A percentile compares a stretch with the other conserved stretches of the same genome.
These are phyloP conservation scores for Hippasteria phrygiana DNA, from an alignment of 53 echinoderm and acorn worm species.

Conservation along the genomic window DNA sequence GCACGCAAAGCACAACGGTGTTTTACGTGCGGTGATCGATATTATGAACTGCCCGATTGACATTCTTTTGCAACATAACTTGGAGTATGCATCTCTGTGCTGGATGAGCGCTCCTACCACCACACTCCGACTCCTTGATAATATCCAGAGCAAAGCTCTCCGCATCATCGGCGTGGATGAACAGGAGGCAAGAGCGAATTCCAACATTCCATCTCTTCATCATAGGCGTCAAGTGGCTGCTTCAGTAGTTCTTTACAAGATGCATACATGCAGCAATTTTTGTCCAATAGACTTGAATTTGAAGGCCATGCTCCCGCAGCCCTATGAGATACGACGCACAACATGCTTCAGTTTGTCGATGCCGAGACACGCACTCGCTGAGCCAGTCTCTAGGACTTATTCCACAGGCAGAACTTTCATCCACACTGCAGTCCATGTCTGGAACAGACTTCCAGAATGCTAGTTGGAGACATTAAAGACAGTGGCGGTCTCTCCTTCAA, in stretches of 20 bases:
- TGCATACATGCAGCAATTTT: conserved; percentile 59
- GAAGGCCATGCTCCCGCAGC: conserved; percentile 23
- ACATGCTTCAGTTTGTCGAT: conserved; percentile 36
- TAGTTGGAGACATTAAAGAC: conserved; percentile 22
- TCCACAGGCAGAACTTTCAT: conserved; percentile 58
- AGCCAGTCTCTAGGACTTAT: conserved; percentile 41
- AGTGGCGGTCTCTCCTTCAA: conserved; percentile 32
- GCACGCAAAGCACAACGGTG: too few species aligned
- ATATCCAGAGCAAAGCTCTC: conserved; percentile 66
- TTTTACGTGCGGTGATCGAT: too few species aligned
- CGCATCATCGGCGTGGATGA: conserved; percentile 51
- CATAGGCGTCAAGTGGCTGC: conserved; percentile 61
- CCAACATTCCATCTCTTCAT: conserved; percentile 50
- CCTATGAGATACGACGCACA: conserved; percentile 22
- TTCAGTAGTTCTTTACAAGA: conserved; percentile 63
- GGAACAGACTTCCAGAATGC: conserved; percentile 57
- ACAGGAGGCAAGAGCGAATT: neutral
- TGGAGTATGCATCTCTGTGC: conserved; percentile 67
- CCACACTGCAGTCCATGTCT: conserved; percentile 48
- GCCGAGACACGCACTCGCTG: conserved; percentile 15
- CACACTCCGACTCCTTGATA: conserved; percentile 36
- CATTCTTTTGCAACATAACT: too few species aligned
- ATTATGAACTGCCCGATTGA: too few species aligned
- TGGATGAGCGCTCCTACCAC: conserved; percentile 64
- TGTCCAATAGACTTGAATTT: conserved; percentile 31